Evolutionary conservation across 2,113 vertebrate species (phyloP).

Genomic region (Prunella himalayana): DNA sequence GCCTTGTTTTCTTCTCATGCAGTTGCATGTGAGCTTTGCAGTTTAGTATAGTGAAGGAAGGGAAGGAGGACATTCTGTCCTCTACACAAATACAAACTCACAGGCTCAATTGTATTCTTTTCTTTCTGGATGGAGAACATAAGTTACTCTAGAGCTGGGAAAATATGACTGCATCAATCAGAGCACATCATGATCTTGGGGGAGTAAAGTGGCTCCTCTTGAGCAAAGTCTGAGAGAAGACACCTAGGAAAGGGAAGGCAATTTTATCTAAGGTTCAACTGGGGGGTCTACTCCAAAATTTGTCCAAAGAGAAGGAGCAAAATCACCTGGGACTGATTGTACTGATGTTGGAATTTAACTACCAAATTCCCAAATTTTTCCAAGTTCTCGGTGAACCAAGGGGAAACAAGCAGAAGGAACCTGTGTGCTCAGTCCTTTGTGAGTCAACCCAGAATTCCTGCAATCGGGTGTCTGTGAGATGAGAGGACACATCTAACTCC

Average conservation of each 20-base stretch:
- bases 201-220: not conserved
- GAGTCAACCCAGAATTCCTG: not conserved
- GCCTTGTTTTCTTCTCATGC: not conserved
- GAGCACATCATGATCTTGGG: not conserved
- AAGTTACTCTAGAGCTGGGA: not conserved
- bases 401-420: not conserved
- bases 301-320: not conserved
- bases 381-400: not conserved
- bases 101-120: not conserved
- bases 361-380: not conserved
- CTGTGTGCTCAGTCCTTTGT: not conserved
- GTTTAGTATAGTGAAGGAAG: not conserved
- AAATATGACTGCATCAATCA: not conserved
- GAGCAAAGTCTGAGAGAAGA: not conserved
- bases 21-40: not conserved
- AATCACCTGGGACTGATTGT: not conserved
- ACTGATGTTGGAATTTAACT: not conserved
- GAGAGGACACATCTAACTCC: not conserved
- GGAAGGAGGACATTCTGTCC: not conserved
- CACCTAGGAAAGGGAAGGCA: not conserved
- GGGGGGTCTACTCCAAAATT: not conserved
- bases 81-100: not conserved
- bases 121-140: not conserved
- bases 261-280: not conserved
- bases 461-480: fast-evolving